phyloP scores from a whole-genome alignment of 2,888 invertebrate species.

The Agrotis clavis region DNA sequence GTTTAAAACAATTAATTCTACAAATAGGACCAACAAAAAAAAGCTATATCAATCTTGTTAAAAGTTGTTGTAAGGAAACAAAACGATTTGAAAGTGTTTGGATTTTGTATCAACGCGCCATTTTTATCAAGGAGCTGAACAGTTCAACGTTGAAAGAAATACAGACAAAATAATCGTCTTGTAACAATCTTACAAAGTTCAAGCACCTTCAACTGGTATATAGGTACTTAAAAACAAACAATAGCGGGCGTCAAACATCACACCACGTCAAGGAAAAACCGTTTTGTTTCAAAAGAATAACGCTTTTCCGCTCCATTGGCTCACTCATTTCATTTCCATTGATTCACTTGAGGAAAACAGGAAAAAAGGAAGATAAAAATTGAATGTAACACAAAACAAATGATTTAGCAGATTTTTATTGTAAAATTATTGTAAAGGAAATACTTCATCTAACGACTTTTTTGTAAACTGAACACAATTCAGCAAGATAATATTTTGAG shows the following conservation, averaged over 20 bases:
- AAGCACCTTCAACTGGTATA: slow-evolving; percentile 26
- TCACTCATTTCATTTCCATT: slow-evolving; percentile 78
- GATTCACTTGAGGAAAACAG: slow-evolving; percentile 70
- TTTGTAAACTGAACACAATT: neutral
- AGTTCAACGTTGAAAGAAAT: slow-evolving; percentile 4
- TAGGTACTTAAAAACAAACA: slow-evolving; percentile 63
- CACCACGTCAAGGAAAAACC: slow-evolving; percentile 73
- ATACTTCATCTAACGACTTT: neutral
- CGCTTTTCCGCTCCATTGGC: slow-evolving; percentile 80
- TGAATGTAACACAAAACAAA: slow-evolving; percentile 59
- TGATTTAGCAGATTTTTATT: slow-evolving; percentile 52
- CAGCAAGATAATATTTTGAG: neutral
- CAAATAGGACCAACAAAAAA: no score
- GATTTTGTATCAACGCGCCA: neutral
- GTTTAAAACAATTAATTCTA: neutral
- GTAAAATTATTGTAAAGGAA: slow-evolving; percentile 24
- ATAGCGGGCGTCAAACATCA: slow-evolving; percentile 71
- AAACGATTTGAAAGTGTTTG: neutral
- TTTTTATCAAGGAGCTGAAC: neutral
- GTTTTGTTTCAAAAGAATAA: slow-evolving; percentile 80
- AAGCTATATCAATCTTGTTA: no score
- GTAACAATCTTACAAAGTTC: slow-evolving; percentile 43
- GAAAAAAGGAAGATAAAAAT: slow-evolving; percentile 65
- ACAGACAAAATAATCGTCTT: slow-evolving; percentile 20
- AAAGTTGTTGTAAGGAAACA: neutral